Base-by-base conservation (phyloP, 2,888 invertebrate species). In the Thymelicus lineola region DNA sequence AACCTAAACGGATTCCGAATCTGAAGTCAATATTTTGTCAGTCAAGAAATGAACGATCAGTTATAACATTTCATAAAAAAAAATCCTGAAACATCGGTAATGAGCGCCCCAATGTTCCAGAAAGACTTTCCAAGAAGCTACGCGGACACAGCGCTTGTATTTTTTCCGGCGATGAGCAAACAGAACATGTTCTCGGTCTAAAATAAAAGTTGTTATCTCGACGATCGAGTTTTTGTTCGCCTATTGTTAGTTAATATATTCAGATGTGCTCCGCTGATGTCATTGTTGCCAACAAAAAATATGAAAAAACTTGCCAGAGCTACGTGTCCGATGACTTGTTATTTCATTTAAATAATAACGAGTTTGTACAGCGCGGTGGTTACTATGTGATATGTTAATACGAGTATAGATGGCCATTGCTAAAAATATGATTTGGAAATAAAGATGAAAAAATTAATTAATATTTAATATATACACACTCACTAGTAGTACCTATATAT, bases 221-320 rank as follows among this genome's bases (percentile, higher is more conserved):
- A 69, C 71, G 73, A 75, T 75, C 74, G 45, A 62, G 64, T 71
- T 73, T 75, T 76, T 77, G 71, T 58, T 46, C 14, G 45, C 12
- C 76, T 72, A 77, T 75, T 76, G 75, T 73, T 64, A 70, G 63
- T 64, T 64, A 70, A 70, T 70, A 61, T 74, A 75, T 70, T 75
- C 76, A 74, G 72, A 71, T 71, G 72, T 72, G 72, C 66, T 65
- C 58, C 20, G 69, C 71, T 77, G 76, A 77, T 76, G 77, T 79
- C 80, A 80, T 77, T 72, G 63, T 72, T 64, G 70, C 67, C 59
- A 14, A 61, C 66, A 70, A 75, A 75, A 78, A 77, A 69, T 50
- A 17, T 46, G 38, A 63, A 62, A 68, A 72, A 73, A 70, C 70
- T 60, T 28, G 20, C 57, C 62, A 57, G 35, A 45, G 55, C 60